Percentiles rank a stretch among this genome's conserved stretches.
Conservation (phyloP, 2,888 invertebrate species). For the Mythimna ferrago region DNA sequence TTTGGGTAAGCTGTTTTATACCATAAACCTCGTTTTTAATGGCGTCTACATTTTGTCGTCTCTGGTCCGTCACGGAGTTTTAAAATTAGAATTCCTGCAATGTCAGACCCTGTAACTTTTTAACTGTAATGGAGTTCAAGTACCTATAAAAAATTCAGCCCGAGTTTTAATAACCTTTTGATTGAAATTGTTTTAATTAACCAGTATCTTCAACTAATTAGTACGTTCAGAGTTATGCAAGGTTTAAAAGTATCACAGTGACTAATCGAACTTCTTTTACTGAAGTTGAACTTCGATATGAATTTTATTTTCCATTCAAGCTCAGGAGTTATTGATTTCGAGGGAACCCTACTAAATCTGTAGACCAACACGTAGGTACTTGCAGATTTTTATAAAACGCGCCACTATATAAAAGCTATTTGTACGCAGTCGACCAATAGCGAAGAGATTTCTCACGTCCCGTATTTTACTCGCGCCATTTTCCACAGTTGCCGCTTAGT, state of each 20-base stretch:
- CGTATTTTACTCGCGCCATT: constrained; percentile 52
- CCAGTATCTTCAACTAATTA: constrained; percentile 20
- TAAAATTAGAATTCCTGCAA: constrained; percentile 23
- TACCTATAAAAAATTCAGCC: constrained; percentile 1
- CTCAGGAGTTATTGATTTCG: constrained; percentile 20
- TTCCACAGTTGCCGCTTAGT: constrained; percentile 47
- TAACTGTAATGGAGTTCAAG: constrained; percentile 7
- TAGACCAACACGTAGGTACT: constrained; percentile 32
- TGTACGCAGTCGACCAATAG: constrained; percentile 60
- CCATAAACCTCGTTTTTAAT: background rate
- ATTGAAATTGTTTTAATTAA: constrained; percentile 44
- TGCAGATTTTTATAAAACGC: constrained; percentile 39
- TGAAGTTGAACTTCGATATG: background rate
- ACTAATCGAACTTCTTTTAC: constrained; percentile 12
- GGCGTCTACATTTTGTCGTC: background rate
- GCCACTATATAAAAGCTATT: constrained; percentile 53
- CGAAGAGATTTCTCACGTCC: constrained; percentile 59
- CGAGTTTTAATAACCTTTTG: constrained; percentile 24
- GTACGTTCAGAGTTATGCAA: constrained; percentile 8
- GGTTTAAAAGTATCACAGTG: background rate
- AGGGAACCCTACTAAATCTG: constrained; percentile 20
- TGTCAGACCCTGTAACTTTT: constrained; percentile 27
- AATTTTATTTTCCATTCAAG: constrained; percentile 24
- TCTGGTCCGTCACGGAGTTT: background rate
- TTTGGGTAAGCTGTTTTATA: background rate